Conservation (phyloP, 2,797 vertebrate species). For the Falco biarmicus region DNA sequence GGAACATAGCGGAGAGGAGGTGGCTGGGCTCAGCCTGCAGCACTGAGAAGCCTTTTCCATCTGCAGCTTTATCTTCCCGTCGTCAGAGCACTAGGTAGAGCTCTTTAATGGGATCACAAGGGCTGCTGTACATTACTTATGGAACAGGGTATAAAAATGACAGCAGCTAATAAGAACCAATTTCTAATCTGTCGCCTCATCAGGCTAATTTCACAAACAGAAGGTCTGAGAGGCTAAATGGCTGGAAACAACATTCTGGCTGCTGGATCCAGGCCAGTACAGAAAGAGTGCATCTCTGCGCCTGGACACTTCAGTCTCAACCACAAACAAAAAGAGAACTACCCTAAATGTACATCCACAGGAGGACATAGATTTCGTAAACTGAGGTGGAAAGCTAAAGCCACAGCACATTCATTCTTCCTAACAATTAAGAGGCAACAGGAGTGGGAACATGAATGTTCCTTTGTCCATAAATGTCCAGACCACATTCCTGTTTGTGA, state of each 20-base stretch:
- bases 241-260: background rate
- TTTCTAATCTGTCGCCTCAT: conserved; percentile 60
- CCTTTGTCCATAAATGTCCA: background rate
- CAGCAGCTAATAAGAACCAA: conserved; percentile 58
- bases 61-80: background rate
- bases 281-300: background rate
- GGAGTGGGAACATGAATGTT: background rate
- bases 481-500: background rate
- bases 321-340: background rate
- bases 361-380: background rate
- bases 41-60: background rate
- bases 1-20: background rate
- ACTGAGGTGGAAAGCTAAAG: background rate
- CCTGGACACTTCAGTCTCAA: background rate
- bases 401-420: background rate
- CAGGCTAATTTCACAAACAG: conserved; percentile 48
- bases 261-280: background rate
- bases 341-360: background rate
- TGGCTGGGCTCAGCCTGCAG: background rate
- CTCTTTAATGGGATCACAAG: conserved; percentile 40
- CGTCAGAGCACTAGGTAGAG: background rate
- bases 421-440: background rate
- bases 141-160: conserved; percentile 42
- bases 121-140: conserved; percentile 12
- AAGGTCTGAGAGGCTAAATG: background rate